Base-by-base conservation (phyloP, 2,888 invertebrate genomes). In the Sarcophaga variegata region DNA sequence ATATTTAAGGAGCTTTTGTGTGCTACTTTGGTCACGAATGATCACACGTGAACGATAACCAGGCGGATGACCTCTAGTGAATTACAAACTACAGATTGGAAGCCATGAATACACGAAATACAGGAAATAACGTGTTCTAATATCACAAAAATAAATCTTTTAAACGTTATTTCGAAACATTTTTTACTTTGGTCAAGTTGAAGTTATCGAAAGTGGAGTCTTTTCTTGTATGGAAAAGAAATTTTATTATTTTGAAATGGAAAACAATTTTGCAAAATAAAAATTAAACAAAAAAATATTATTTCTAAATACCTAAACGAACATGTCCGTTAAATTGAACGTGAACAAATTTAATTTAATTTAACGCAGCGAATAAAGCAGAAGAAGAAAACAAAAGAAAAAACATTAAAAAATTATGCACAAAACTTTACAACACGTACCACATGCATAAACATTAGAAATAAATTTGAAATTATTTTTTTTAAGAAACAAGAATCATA, bases 271-370 rank as follows among this genome's bases (percentile, higher is more conserved):
- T 25, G 17, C 49, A 81, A 79, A 71, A 59, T 17, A 71, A 71
- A 66, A 66, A 54, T 49, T 72, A 64, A 71, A 59, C 10, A 71
- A 64, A 72, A 72, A 54, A 54, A 37, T 37, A 37, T 8, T 54
- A 66, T 78, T 83, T 83, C 71, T 72, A 78, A 66, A 72, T 71
- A 20, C 10, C 37, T 37, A 37, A 72, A 60, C 45, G 71, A 66
- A 71, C 72, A 83, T 83, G 49, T 71, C 25, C 60, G 72, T 78
- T 82, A 78, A 72, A 66, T 83, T 71, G 45, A 71, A 70, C 77
- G 77, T 76, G 75, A 81, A 76, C 60, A 75, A 81, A 74, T 72
- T 37, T 37, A 37, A 37, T 37, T 37, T 37, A 37, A 37, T 37
- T 81, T 22, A 81, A 37, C 37, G 75, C 20, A 69, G 22, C n/a